Evolutionary conservation across 2,888 invertebrate genomes (phyloP), one percentile per base, ranked within the genome.

Genomic region (Artemia sp.): DNA sequence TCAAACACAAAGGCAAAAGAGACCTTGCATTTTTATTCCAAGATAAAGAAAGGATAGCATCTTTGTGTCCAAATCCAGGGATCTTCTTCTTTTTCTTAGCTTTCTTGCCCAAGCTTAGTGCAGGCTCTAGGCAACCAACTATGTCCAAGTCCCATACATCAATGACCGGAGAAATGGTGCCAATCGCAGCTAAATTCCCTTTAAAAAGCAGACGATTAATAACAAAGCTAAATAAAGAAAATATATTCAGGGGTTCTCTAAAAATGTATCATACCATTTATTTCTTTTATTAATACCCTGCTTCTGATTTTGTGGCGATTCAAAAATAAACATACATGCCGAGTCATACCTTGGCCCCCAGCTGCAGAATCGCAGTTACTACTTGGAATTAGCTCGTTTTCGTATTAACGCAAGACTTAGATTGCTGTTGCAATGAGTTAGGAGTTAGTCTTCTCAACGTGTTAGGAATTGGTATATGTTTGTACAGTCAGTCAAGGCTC

Each of bases 131-230:
- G 71, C 88, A 87, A 77, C 96, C 92, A 73, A 95, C 86, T 71
- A 97, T 83, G 79, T 97, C 96, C 66, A 97, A 79, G 79, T 97
- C 95, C 95, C 96, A 98, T n/a, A 97, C 85, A 75, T 92, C 89
- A 70, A 97, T 94, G 66, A 89, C 84, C 0, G 93, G 89, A 72
- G 88, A 86, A 92, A 97, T 94, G 52, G 87, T 87, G 12, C 94
- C 96, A 71, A 96, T 84, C 0, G 95, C 96, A 74, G 93, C 88
- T 74, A 92, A 85, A 78, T 93, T 96, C 19, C 88, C 89, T 84
- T 73, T 12, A 72, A 72, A 64, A 51, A 68, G 67, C 19, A 38
- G 38, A 38, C 3, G 38, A 38, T 38, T 38, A 38, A 7, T 66
- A 66, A 24, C 38, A 12, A 66, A 12, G 1, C 12, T 24, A 66